Evolutionary conservation across 2,113 vertebrate species (phyloP), one percentile per base, ranked within the genome.

Genomic region (Protobothrops flavoviridis): DNA sequence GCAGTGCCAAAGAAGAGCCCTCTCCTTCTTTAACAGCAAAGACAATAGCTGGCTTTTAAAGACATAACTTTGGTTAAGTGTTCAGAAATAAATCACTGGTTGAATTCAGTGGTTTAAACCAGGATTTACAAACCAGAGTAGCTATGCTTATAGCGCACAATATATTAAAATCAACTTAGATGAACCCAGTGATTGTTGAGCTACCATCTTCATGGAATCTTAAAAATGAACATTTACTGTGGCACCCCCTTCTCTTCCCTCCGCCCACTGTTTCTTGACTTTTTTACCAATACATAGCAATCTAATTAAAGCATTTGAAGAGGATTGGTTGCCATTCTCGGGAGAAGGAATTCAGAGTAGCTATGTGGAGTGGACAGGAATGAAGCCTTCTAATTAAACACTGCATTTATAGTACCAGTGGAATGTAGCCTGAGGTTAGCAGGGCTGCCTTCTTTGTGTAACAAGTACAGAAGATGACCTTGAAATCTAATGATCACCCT

Each of bases 391-490:
- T 94, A 87, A 92, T 93, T 93, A 96, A 94, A 55, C 92, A 50
- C 86, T 59, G 24, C 90, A 4, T 96, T 97, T 95, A 89, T 53
- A 93, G 94, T 92, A 86, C n/a, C 85, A 11, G 55, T 95, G 97
- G 94, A 97, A 97, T 96, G 94, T 92, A 91, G 89, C 26, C 1
- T 90, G 92, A 93, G 94, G 94, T 93, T 97, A 0, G 61, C 91
- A 11, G 12, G 90, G 88, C 87, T 26, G 39, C 86, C 48, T 94
- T 94, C 57, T 43, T 95, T 95, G 93, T 91, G 69, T 92, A 95
- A 89, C 91, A 92, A 48, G 33, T 29, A 90, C n/a, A 5, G 8
- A 50, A 91, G 20, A 91, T 92, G 91, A 85, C 48, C 69, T 95
- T 92, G 93, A 90, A 94, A 91, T 29, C 93, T 33, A 69, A 90